A percentile compares a stretch with the other conserved stretches of the same genome.
Evolutionary conservation across 2,888 invertebrate genomes (phyloP).

Genomic region (Latrodectus hesperus): DNA sequence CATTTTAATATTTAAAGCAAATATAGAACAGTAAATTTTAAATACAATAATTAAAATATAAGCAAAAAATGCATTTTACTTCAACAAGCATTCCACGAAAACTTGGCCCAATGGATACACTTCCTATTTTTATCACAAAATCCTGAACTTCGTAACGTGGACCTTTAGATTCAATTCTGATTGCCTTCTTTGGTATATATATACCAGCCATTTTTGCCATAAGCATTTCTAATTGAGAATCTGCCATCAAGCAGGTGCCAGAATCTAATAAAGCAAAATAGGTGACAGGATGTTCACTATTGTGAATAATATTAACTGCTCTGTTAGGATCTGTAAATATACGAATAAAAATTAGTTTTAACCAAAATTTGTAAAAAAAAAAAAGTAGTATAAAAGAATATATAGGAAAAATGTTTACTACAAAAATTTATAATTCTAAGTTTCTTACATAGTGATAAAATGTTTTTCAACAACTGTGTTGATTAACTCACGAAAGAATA

Average conservation of each 20-base stretch:
- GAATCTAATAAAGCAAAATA: conserved; percentile 91
- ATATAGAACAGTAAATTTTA: neutral
- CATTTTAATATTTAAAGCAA: neutral
- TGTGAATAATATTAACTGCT: conserved; percentile 93
- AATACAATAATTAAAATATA: conserved; percentile 1
- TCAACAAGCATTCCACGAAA: conserved; percentile 95
- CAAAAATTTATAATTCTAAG: neutral
- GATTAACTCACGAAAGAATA: too few relatives aligned
- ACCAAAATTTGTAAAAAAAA: neutral
- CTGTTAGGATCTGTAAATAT: conserved; percentile 75
- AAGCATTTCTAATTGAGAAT: conserved; percentile 90
- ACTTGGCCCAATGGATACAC: conserved; percentile 91
- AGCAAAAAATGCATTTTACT: conserved; percentile 76
- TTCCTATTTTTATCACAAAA: conserved; percentile 94
- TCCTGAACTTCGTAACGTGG: conserved; percentile 81
- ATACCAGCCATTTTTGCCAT: conserved; percentile 91
- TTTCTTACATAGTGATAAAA: neutral
- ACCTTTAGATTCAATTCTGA: conserved; percentile 86
- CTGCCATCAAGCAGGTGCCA: conserved; percentile 89
- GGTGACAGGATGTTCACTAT: conserved; percentile 95
- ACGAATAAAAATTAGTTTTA: neutral
- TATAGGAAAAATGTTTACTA: too few relatives aligned
- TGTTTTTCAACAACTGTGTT: too few relatives aligned
- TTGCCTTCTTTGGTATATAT: conserved; percentile 87
- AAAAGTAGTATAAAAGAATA: too few relatives aligned